phyloP scores from a whole-genome alignment of 2,113 vertebrate genomes.

The Rallus limicola region DNA sequence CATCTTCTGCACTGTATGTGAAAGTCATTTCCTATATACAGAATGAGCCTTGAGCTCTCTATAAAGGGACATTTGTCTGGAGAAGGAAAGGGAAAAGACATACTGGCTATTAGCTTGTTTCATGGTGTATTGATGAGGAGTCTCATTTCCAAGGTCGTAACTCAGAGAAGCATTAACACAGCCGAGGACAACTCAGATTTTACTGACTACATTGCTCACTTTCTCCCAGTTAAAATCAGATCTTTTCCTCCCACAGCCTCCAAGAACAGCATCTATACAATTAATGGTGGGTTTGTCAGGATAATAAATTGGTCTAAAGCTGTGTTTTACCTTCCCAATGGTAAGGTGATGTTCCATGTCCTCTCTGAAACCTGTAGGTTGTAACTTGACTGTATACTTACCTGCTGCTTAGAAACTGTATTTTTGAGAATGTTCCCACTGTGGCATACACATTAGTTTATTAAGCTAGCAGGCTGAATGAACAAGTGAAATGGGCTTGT shows the following conservation, averaged over 20 bases:
- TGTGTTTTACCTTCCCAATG: neutral
- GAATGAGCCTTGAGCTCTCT: slow-evolving; percentile 24
- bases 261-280: neutral
- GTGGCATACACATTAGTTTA: neutral
- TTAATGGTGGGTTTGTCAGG: neutral
- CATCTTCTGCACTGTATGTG: neutral
- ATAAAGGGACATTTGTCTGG: neutral
- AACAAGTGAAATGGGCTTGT: slow-evolving; percentile 1
- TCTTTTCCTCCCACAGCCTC: neutral
- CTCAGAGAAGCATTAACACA: neutral
- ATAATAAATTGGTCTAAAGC: neutral
- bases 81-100: slow-evolving; percentile 2
- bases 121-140: slow-evolving; percentile 20
- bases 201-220: neutral
- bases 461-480: neutral
- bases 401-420: neutral
- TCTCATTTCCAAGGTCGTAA: neutral
- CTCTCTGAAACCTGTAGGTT: neutral
- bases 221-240: neutral
- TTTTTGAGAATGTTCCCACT: neutral
- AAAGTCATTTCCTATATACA: slow-evolving; percentile 26
- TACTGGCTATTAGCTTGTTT: neutral
- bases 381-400: neutral
- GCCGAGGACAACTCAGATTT: neutral
- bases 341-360: fast-evolving